Conservation (phyloP, 2,888 invertebrate genomes). For the Orthonychiurus folsomi region DNA sequence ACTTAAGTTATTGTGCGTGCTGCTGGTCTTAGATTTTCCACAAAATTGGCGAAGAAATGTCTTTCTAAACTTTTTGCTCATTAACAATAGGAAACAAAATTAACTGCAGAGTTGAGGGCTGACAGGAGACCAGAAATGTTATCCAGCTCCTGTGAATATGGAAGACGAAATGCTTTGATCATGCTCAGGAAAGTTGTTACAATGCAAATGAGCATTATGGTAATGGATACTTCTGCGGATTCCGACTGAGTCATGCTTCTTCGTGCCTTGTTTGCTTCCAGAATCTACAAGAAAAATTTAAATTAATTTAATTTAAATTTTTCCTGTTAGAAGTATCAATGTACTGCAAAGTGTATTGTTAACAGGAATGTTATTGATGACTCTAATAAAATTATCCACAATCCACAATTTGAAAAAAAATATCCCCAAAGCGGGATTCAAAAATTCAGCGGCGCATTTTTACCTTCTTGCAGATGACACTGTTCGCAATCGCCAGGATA, state of each 20-base stretch:
- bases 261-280: not conserved
- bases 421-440: too few relatives aligned
- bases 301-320: not conserved
- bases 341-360: too few relatives aligned
- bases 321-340: too few relatives aligned
- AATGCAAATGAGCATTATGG: not conserved
- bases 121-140: not conserved
- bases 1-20: not conserved
- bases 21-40: not conserved
- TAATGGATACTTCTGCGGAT: not conserved
- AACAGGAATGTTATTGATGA: too few relatives aligned
- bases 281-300: not conserved
- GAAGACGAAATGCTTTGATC: not conserved
- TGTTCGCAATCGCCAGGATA: not conserved
- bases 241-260: not conserved
- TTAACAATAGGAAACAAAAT: not conserved
- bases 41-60: not conserved
- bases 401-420: too few relatives aligned
- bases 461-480: constrained; percentile 2
- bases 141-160: not conserved
- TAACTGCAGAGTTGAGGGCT: not conserved
- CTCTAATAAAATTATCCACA: too few relatives aligned
- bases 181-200: not conserved
- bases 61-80: not conserved
- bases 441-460: too few relatives aligned